A percentile compares a stretch with the other conserved stretches of the same genome.
phyloP scores from a whole-genome alignment of 2,113 vertebrate species.

The Phoenicopterus ruber region DNA sequence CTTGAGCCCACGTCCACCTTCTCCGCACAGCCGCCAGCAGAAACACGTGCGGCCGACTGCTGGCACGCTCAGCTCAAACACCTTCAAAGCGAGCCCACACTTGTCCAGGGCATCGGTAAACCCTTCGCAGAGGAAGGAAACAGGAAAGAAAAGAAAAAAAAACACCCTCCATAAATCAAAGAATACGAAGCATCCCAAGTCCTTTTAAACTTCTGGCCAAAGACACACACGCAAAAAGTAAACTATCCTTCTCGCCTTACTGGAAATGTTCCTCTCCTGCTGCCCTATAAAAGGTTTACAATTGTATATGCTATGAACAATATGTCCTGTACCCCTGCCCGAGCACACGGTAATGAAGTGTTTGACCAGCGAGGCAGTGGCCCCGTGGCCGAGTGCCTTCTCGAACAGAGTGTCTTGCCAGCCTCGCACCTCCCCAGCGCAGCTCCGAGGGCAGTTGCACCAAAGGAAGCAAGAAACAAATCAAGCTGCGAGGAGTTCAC shows the following conservation, averaged over 20 bases:
- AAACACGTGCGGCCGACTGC: background rate
- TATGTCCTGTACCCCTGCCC: background rate
- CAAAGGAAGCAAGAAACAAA: background rate
- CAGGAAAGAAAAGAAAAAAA: background rate
- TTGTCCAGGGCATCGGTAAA: background rate
- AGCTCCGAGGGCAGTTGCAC: background rate
- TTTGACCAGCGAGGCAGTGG: background rate
- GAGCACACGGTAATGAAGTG: background rate
- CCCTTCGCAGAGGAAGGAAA: background rate
- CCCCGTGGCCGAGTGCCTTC: background rate
- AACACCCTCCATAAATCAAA: background rate
- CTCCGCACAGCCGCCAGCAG: background rate
- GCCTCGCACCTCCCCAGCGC: background rate
- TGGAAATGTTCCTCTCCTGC: conserved; percentile 26
- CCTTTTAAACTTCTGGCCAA: conserved; percentile 15
- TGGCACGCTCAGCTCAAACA: background rate
- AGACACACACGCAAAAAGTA: background rate
- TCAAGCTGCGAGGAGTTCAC: background rate
- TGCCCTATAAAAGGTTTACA: conserved; percentile 3
- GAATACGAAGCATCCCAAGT: background rate
- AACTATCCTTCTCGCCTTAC: conserved; percentile 15
- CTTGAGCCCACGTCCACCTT: background rate
- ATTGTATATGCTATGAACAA: background rate
- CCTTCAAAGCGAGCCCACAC: background rate
- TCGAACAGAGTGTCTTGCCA: background rate